Evolutionary conservation across 2,797 vertebrate genomes (phyloP).

Genomic region (Pitangus sulphuratus): DNA sequence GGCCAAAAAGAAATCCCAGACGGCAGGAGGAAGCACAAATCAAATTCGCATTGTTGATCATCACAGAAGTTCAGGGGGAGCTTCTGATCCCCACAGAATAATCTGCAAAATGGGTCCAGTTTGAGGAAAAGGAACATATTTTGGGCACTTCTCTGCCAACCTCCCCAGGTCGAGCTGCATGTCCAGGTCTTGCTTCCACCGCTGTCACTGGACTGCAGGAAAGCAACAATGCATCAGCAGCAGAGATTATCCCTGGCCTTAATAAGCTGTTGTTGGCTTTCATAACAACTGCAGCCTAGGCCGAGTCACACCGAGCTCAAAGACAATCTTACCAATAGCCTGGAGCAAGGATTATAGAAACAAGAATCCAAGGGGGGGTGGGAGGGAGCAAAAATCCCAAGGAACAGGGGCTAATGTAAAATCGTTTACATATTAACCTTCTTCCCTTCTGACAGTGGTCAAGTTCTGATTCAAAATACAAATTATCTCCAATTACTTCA

Average conservation of each 20-base stretch:
- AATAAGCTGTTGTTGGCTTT: slow-evolving; percentile 81
- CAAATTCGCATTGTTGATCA: neutral
- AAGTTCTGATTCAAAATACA: slow-evolving; percentile 93
- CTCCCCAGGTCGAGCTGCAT: neutral
- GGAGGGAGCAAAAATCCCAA: slow-evolving; percentile 53
- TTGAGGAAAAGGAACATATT: neutral
- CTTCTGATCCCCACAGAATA: neutral
- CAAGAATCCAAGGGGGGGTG: slow-evolving; percentile 72
- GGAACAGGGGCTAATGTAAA: slow-evolving; percentile 89
- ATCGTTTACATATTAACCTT: slow-evolving; percentile 98
- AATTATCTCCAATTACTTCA: slow-evolving; percentile 98
- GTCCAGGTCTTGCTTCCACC: slow-evolving; percentile 52
- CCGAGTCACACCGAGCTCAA: slow-evolving; percentile 73
- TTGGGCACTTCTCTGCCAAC: slow-evolving; percentile 25
- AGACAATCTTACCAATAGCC: slow-evolving; percentile 83
- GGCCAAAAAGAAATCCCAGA: neutral
- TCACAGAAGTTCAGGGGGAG: neutral
- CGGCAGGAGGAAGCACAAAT: neutral
- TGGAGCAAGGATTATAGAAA: slow-evolving; percentile 94
- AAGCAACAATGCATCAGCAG: slow-evolving; percentile 76
- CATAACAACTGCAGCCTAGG: slow-evolving; percentile 75
- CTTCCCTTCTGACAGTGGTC: slow-evolving; percentile 90
- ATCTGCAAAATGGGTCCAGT: neutral
- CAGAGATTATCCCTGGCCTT: slow-evolving; percentile 79
- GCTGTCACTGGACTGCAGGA: slow-evolving; percentile 68